Evolutionary conservation across 1,140 invertebrate species (phyloP), one percentile per base, ranked within the genome.

Genomic region (Zaprionus africanus): DNA sequence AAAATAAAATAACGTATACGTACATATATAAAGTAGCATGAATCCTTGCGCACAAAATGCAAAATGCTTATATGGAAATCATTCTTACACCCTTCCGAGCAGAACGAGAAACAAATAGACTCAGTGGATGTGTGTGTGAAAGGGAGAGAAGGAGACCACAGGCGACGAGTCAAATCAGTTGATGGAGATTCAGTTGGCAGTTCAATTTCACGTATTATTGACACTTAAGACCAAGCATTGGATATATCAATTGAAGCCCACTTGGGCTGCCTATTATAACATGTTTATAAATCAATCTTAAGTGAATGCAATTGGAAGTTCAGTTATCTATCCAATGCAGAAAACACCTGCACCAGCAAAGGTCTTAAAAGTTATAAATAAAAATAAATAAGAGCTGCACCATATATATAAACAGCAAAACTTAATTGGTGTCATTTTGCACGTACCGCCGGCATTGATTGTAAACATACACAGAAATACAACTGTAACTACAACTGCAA

Each of bases 171-270:
- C 22, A 65, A 57, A 79, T 64, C 70, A 76, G 60, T 76, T 71
- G 81, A 36, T 70, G 69, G 65, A 90, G 72, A 88, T 90, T 85
- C 81, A 90, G 84, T 90, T 90, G 86, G 85, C 85, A 90, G 85
- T 90, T 90, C 85, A 90, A 90, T 90, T 90, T 90, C 86, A 90
- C 85, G 82, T 90, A 82, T 90, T 90, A 90, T 90, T 90, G 85
- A 90, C 85, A 90, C 85, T 90, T 82, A 85, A 90, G 70, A 77
- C 68, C 74, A 65, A 76, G 81, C 80, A 88, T 81, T 71, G 77
- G 65, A 83, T 83, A 83, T 66, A 56, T 85, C 74, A 80, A 78
- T 62, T 75, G 78, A 67, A 62, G 49, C 56, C 74, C 64, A 75
- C 78, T 60, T 43, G 78, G 75, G 61, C 78, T 87, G 84, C 85